Base-by-base conservation (phyloP, 1,140 invertebrate species). In the Drosophila parvula region DNA sequence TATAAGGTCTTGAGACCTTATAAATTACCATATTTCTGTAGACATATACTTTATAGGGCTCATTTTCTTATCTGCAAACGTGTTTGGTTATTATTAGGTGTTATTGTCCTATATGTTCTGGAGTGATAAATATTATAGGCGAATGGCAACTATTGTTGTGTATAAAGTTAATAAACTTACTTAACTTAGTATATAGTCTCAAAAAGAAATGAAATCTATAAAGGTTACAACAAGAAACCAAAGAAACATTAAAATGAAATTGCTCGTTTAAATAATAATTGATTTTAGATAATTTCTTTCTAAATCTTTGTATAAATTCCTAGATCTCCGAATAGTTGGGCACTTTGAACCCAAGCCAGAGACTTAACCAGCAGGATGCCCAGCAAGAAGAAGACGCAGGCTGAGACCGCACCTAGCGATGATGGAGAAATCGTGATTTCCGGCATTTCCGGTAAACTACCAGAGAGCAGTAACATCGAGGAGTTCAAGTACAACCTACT, bases 401-500 rank as follows among this genome's bases (percentile, higher is more conserved):
- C 41, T 10, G 40, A 50, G 6, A 47, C 50, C 5, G n/a, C 48
- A 38, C 41, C 62, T 22, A 56, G 27, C n/a, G 62, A 64, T 6
- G 69, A 71, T 14, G 68, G 45, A 50, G 97, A 98, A 40, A 94
- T 99, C 67, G 97, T 98, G 47, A 96, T 99, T 74, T 95, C 95
- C 36, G 98, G 98, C 44, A 94, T 99, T 67, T 98, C 97, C 43
- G 97, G 97, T 48, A 95, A 97, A 78, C 94, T 98, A 53, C 98
- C 98, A 0, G 96, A 98, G 91, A 97, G 96, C 44, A 94, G 95
- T 55, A 96, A 95, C 88, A 95, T 99, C 65, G 96, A 97, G 80
- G 97, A 99, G 92, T 98, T 99, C 91, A 96, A 95, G 78, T 93
- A 97, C 68, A 94, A 98, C 78, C 94, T 99, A 28, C 96, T 97